A percentile compares a stretch with the other conserved stretches of the same genome.
Evolutionary conservation across 2,888 invertebrate genomes (phyloP).

Genomic region (Pediacus dermestoides): DNA sequence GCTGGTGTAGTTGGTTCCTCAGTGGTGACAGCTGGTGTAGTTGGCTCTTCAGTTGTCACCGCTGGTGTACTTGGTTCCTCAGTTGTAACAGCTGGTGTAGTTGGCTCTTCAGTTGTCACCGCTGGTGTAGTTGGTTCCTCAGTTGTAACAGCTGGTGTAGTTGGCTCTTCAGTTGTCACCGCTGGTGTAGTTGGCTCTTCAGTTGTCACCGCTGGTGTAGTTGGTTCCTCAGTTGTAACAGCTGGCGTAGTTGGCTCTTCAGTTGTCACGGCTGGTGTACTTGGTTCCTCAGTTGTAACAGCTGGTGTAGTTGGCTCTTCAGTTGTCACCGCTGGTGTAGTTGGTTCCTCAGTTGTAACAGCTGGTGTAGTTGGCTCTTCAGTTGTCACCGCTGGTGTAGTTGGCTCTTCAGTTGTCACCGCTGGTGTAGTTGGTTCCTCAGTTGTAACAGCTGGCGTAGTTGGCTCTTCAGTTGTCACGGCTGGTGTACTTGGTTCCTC

Average conservation of each 20-base stretch:
- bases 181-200: conserved; percentile 7
- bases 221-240: conserved; percentile 26
- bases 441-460: conserved; percentile 16
- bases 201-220: conserved; percentile 1
- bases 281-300: conserved; percentile 16
- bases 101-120: conserved; percentile 37
- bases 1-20: background rate
- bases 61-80: conserved; percentile 11
- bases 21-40: conserved; percentile 5
- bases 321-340: conserved; percentile 6
- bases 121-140: background rate
- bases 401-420: conserved; percentile 37
- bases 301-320: background rate
- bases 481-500: conserved; percentile 6
- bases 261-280: conserved; percentile 1
- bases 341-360: conserved; percentile 6
- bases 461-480: background rate
- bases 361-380: conserved; percentile 11
- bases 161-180: background rate
- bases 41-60: conserved; percentile 6
- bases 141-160: conserved; percentile 16
- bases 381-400: conserved; percentile 30
- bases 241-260: conserved; percentile 43
- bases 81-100: conserved; percentile 30
- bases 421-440: background rate